Base-by-base conservation (phyloP, 1,140 invertebrate species). In the Pseudobourletiella spinata region DNA sequence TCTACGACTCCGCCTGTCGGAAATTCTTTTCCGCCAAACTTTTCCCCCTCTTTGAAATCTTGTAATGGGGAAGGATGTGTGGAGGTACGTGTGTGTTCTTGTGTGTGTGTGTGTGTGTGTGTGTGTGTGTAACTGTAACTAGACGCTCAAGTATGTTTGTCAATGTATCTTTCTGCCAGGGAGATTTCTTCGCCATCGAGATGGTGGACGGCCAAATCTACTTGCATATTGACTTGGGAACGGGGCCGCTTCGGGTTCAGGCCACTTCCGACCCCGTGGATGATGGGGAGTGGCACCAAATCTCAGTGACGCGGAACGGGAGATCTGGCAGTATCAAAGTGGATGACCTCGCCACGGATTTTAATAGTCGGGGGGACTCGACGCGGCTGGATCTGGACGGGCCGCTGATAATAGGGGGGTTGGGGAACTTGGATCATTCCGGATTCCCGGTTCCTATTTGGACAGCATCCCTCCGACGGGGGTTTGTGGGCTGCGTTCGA, bases 401-500 rank as follows among this genome's bases (percentile, higher is more conserved):
- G 0, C 84, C 89, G 16, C 78, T 98, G 57, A 96, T 86, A 73
- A 83, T 98, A 4, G 95, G 95, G 1, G 91, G 91, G 3, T 79
- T 91, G 8, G 89, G 89, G 0, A 63, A 63, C 39, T 43, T 63
- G 29, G 61, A 63, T 42, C 61, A 58, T 29, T 63, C 29, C 51
- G 39, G 32, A 1, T 65, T 57, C 28, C 59, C 54, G 11, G 78
- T 87, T 11, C 81, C 82, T 6, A 75, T 98, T 35, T 98, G 95
- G 94, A 89, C 91, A 3, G 91, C 87, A 0, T 84, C 87, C 4
- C 76, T 97, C 24, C 82, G 87, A 56, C 85, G 90, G 71, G 95
- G 95, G 15, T 98, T 89, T 72, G 90, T 97, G 1, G 96, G 95
- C 2, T 98, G 95, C 74, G 82, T 99, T 72, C 83, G 92, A 71